Percentiles rank a stretch among this genome's conserved stretches.
phyloP scores from a whole-genome alignment of 2,113 vertebrate genomes.

The Apaloderma vittatum region DNA sequence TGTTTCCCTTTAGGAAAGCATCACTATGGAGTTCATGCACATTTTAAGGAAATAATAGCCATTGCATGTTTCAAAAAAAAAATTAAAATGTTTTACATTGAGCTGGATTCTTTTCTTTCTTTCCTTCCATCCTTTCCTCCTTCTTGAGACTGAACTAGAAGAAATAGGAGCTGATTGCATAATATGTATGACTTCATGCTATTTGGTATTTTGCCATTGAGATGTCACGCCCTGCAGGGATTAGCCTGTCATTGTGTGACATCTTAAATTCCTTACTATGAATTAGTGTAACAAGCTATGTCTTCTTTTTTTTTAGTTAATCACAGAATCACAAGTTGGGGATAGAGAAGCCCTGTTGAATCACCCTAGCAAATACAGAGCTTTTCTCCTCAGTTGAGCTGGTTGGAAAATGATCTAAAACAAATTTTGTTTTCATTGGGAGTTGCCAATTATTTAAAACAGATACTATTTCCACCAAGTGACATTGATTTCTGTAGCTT shows the following conservation, averaged over 20 bases:
- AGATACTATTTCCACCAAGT: not conserved
- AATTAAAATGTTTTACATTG: not conserved
- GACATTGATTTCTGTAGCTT: not conserved
- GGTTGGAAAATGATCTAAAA: not conserved
- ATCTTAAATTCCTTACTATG: not conserved
- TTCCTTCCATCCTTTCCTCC: not conserved
- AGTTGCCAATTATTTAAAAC: not conserved
- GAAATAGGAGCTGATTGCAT: not conserved
- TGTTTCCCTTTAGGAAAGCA: not conserved
- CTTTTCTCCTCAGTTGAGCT: not conserved
- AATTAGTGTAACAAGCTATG: not conserved
- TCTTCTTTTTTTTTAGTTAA: not conserved
- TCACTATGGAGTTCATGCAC: not conserved
- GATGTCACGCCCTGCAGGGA: not conserved
- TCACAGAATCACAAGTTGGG: not conserved
- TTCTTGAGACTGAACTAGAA: not conserved
- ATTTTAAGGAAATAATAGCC: not conserved
- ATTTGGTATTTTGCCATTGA: conserved; percentile 2
- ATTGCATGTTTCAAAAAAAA: not conserved
- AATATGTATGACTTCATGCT: not conserved
- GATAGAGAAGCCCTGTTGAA: not conserved
- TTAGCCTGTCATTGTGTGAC: not conserved
- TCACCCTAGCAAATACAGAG: not conserved
- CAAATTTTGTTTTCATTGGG: not conserved
- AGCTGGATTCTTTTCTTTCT: not conserved